Conservation (phyloP, 2,797 vertebrate species). For the Sebastolobus alascanus region DNA sequence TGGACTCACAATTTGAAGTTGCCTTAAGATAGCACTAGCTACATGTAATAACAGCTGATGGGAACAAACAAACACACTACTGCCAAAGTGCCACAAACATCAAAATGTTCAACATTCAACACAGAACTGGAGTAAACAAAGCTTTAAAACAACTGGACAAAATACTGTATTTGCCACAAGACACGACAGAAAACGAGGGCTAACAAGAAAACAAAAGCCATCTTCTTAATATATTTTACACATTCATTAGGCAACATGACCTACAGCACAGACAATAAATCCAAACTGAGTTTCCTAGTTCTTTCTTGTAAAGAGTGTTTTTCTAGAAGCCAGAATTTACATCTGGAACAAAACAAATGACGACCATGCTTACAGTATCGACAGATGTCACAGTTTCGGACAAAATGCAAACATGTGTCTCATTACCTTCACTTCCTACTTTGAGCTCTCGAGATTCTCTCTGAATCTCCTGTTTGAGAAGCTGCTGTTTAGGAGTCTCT, state of each 20-base stretch:
- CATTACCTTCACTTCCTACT: constrained; percentile 78
- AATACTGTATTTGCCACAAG: background rate
- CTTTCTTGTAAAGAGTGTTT: background rate
- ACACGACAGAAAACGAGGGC: too few species aligned
- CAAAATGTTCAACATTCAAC: constrained; percentile 5
- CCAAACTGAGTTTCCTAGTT: background rate
- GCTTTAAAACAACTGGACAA: background rate
- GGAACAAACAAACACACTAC: background rate
- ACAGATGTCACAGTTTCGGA: background rate
- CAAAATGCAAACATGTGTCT: constrained; percentile 22
- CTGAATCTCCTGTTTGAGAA: constrained; percentile 54
- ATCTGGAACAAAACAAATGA: background rate
- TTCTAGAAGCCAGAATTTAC: background rate
- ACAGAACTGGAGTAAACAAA: constrained; percentile 2
- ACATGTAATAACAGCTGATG: background rate
- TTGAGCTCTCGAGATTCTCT: constrained; percentile 28
- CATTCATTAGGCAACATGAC: constrained; percentile 8
- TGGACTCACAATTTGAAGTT: background rate
- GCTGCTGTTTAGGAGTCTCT: constrained; percentile 52
- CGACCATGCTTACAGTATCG: background rate
- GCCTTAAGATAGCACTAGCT: background rate
- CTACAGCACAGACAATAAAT: constrained; percentile 3
- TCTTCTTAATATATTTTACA: background rate
- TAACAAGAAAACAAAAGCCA: background rate
- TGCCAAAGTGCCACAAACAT: background rate